Conservation (phyloP, 2,888 invertebrate genomes). For the Dexiosoma caninum region DNA sequence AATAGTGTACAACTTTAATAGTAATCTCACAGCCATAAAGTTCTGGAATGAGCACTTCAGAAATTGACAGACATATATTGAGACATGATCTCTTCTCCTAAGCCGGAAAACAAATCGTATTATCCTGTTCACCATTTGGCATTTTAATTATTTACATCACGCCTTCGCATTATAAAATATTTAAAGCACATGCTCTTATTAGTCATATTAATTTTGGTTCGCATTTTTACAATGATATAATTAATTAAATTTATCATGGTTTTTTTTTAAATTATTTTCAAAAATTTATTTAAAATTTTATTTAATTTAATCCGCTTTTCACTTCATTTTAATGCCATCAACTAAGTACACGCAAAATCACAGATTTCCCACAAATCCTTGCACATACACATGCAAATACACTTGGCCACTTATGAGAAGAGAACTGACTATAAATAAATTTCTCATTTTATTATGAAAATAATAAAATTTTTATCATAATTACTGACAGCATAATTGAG, state of each 20-base stretch:
- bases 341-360: background rate
- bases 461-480: slow-evolving; percentile 54
- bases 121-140: too few species aligned
- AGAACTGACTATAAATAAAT: slow-evolving; percentile 5
- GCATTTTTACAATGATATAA: too few species aligned
- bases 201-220: too few species aligned
- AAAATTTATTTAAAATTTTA: slow-evolving; percentile 22
- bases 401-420: background rate
- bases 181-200: too few species aligned
- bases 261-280: background rate
- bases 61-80: too few species aligned
- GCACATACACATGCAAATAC: background rate
- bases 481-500: slow-evolving; percentile 58
- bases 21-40: too few species aligned
- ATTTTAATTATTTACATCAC: too few species aligned
- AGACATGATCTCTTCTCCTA: too few species aligned
- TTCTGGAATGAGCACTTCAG: too few species aligned
- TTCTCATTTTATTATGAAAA: slow-evolving; percentile 36
- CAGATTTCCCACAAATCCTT: background rate
- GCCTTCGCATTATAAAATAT: too few species aligned
- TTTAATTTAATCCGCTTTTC: slow-evolving; percentile 8
- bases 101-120: too few species aligned
- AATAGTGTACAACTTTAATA: too few species aligned
- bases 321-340: slow-evolving; percentile 17
- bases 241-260: background rate